These are phyloP conservation scores for Callithrix jacchus DNA, from an alignment of 2,113 vertebrate genomes.

Conservation along the genomic window DNA sequence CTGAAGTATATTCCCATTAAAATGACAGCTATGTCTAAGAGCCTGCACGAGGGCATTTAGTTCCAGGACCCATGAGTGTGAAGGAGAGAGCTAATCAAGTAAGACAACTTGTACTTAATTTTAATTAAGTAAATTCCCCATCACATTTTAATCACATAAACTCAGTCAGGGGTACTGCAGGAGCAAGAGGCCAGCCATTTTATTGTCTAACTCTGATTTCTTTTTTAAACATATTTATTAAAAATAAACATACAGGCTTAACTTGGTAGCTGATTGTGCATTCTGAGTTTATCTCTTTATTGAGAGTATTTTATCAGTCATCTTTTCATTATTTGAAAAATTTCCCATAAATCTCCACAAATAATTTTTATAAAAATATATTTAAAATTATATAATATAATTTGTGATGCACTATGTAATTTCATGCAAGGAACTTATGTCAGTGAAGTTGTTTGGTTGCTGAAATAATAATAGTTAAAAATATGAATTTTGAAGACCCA, in stretches of 20 bases:
- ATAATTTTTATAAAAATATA: neutral
- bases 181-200: neutral
- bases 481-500: neutral
- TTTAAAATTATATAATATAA: neutral
- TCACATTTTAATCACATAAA: conserved; percentile 63
- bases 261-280: neutral
- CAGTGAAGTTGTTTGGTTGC: neutral
- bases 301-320: neutral
- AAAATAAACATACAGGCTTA: neutral
- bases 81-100: conserved; percentile 68
- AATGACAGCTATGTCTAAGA: conserved; percentile 56
- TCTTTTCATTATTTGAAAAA: neutral
- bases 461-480: neutral
- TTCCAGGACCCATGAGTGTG: conserved; percentile 11
- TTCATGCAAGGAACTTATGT: neutral
- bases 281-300: neutral
- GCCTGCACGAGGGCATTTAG: conserved; percentile 29
- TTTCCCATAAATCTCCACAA: neutral
- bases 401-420: neutral
- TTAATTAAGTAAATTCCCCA: conserved; percentile 66
- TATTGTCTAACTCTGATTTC: neutral
- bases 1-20: conserved; percentile 62
- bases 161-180: conserved; percentile 45
- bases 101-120: conserved; percentile 48
- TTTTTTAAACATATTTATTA: neutral